phyloP scores from a whole-genome alignment of 1,140 invertebrate species.

The Conopomorpha cramerella region DNA sequence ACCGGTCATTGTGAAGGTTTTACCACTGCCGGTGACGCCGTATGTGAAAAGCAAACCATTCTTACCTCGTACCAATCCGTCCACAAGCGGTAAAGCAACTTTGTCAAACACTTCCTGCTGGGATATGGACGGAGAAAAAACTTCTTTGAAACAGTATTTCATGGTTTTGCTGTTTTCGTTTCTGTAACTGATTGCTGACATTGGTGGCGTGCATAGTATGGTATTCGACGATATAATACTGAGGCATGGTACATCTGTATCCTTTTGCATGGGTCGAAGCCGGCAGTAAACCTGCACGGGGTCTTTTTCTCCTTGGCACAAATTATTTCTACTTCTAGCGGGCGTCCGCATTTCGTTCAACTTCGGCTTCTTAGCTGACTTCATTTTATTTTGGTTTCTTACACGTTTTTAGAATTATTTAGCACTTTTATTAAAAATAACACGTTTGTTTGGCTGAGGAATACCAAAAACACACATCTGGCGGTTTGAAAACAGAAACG shows the following conservation, averaged over 20 bases:
- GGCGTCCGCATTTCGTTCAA: conserved; percentile 46
- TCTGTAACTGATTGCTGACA: conserved; percentile 66
- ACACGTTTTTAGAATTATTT: too few species aligned
- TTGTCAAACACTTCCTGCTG: conserved; percentile 87
- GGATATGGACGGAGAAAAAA: conserved; percentile 77
- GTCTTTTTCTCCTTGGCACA: conserved; percentile 51
- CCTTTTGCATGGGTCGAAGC: conserved; percentile 73
- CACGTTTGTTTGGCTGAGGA: too few species aligned
- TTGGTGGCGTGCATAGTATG: conserved; percentile 70
- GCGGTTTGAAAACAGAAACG: too few species aligned
- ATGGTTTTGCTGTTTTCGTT: conserved; percentile 68
- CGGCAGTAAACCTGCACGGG: conserved; percentile 88
- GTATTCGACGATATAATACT: conserved; percentile 72
- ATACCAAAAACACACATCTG: too few species aligned
- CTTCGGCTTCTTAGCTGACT: conserved; percentile 43
- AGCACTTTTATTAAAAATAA: too few species aligned
- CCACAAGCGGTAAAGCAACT: conserved; percentile 85
- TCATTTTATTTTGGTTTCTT: too few species aligned
- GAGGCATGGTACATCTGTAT: conserved; percentile 71
- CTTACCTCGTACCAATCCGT: conserved; percentile 77
- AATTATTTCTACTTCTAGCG: conserved; percentile 42
- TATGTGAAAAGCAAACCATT: conserved; percentile 95
- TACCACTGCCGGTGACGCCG: conserved; percentile 95
- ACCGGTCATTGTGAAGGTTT: conserved; percentile 95
- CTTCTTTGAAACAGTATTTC: conserved; percentile 79